A percentile compares a stretch with the other conserved stretches of the same genome.
These are phyloP conservation scores for Marasmarcha lunaedactyla DNA, from an alignment of 2,888 invertebrate species.

Conservation along the genomic window DNA sequence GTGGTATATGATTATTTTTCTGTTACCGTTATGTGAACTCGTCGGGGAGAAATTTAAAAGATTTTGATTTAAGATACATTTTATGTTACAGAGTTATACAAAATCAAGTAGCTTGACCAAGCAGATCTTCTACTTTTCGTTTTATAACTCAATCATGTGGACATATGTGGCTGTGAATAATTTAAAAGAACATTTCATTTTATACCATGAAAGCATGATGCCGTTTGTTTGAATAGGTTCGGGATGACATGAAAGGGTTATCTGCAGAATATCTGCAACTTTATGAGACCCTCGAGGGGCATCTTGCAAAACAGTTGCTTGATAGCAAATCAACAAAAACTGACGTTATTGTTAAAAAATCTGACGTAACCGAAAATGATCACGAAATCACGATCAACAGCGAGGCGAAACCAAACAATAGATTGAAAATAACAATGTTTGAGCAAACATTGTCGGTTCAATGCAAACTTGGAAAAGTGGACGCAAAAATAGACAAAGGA, in stretches of 20 bases:
- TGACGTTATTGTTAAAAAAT: conserved; percentile 36
- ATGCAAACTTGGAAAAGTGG: background rate
- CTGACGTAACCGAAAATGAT: conserved; percentile 38
- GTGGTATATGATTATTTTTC: conserved; percentile 36
- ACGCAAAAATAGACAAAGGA: conserved; percentile 9
- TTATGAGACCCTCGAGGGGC: background rate
- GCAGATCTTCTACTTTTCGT: no score
- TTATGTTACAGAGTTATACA: no score
- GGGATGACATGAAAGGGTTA: background rate
- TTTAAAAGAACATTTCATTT: no score
- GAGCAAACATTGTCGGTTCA: conserved; percentile 26
- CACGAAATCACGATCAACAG: conserved; percentile 31
- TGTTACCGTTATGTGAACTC: conserved; percentile 15
- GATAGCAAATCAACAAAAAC: background rate
- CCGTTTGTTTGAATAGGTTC: no score
- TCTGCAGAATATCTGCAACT: background rate
- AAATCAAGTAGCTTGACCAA: no score
- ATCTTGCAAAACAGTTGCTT: background rate
- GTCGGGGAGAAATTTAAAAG: background rate
- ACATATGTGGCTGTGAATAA: no score
- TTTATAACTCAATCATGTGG: no score
- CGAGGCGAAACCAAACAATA: conserved; percentile 25
- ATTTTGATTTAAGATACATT: background rate
- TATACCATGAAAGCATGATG: no score
- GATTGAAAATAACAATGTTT: conserved; percentile 32